These are phyloP conservation scores for Dorcus parallelipipedus DNA, from an alignment of 2,888 invertebrate species.

Conservation along the genomic window DNA sequence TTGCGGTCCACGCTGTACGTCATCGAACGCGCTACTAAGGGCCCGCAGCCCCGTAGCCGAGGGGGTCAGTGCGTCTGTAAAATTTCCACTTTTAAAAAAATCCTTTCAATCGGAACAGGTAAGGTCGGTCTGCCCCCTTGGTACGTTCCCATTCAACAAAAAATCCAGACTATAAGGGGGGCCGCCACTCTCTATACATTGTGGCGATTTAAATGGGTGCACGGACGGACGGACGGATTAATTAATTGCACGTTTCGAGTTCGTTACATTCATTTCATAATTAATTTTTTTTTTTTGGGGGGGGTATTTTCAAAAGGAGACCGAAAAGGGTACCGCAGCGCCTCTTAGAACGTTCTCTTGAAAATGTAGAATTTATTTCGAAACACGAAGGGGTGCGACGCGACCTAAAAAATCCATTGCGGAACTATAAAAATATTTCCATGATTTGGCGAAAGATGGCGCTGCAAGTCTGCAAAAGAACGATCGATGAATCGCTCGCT, in stretches of 20 bases:
- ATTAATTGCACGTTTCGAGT: background rate
- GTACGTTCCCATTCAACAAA: background rate
- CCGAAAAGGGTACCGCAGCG: background rate
- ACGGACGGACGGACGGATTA: background rate
- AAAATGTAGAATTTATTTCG: too few relatives aligned
- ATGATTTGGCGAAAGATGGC: too few relatives aligned
- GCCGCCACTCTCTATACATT: background rate
- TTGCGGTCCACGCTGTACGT: background rate
- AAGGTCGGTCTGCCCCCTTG: conserved; percentile 17
- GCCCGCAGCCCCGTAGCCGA: conserved; percentile 20
- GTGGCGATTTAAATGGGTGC: background rate
- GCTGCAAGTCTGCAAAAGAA: too few relatives aligned
- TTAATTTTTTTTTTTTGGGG: background rate
- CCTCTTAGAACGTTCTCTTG: too few relatives aligned
- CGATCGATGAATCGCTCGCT: too few relatives aligned
- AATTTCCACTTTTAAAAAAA: conserved; percentile 40
- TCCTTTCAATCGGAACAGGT: conserved; percentile 43
- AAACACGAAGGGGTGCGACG: too few relatives aligned
- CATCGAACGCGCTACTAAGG: conserved; percentile 8
- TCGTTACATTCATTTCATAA: background rate
- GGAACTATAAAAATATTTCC: too few relatives aligned
- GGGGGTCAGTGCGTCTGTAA: conserved; percentile 45
- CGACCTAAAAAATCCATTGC: too few relatives aligned
- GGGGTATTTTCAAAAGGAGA: background rate
- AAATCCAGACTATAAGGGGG: too few relatives aligned